Evolutionary conservation across 2,888 invertebrate species (phyloP).

Genomic region (Cheilosia vulpina): DNA sequence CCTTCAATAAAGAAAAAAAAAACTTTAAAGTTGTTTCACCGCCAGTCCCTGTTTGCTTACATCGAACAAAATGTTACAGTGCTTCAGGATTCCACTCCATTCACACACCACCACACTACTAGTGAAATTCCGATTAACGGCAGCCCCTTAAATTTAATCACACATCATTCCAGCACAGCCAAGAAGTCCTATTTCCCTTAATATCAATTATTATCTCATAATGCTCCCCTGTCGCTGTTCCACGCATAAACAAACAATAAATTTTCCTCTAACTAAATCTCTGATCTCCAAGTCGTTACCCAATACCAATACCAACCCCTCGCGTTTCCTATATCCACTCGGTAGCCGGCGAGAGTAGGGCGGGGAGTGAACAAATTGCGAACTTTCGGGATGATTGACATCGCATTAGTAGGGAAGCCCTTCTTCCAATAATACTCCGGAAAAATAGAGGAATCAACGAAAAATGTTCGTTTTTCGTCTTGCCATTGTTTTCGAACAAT

Average conservation of each 20-base stretch:
- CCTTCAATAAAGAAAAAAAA: no score
- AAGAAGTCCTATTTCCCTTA: neutral
- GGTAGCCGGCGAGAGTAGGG: no score
- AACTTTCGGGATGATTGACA: slow-evolving; percentile 36
- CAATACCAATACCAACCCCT: neutral
- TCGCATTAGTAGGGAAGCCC: slow-evolving; percentile 18
- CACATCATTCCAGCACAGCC: slow-evolving; percentile 4
- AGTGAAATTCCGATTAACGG: no score
- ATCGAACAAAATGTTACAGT: no score
- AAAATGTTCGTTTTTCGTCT: neutral
- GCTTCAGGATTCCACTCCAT: slow-evolving; percentile 2
- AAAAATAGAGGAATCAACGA: neutral
- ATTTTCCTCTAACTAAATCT: neutral
- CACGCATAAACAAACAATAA: neutral
- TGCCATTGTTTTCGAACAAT: neutral
- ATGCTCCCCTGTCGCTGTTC: neutral
- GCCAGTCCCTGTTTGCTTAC: no score
- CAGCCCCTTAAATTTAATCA: slow-evolving; percentile 1
- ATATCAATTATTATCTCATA: slow-evolving; percentile 46
- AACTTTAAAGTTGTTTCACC: no score
- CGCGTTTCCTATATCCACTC: neutral
- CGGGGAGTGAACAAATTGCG: neutral
- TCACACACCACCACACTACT: neutral
- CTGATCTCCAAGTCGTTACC: neutral
- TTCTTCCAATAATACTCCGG: neutral